Percentiles rank a stretch among this genome's conserved stretches.
phyloP scores from a whole-genome alignment of 1,140 invertebrate genomes.

The Drosophila littoralis region DNA sequence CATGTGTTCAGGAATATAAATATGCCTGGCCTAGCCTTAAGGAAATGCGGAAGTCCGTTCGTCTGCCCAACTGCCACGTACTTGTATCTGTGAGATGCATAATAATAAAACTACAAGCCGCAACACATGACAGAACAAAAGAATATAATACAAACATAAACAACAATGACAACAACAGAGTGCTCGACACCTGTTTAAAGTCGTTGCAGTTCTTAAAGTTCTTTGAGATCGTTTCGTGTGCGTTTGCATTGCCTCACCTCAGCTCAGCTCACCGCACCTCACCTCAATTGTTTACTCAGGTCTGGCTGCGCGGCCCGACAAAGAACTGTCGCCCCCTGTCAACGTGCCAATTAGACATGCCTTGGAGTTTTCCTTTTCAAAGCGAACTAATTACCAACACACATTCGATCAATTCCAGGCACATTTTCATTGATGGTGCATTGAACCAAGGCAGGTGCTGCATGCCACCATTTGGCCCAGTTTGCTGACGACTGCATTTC shows the following conservation, averaged over 20 bases:
- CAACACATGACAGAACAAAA: slow-evolving; percentile 43
- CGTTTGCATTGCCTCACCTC: slow-evolving; percentile 35
- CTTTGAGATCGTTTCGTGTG: slow-evolving; percentile 33
- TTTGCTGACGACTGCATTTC: slow-evolving; percentile 56
- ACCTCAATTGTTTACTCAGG: slow-evolving; percentile 62
- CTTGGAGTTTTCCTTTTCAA: slow-evolving; percentile 10
- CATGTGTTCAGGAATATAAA: neutral
- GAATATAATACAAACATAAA: slow-evolving; percentile 16
- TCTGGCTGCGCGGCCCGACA: slow-evolving; percentile 34
- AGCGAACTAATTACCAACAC: slow-evolving; percentile 15
- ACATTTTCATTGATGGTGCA: slow-evolving; percentile 36
- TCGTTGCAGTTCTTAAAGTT: slow-evolving; percentile 38
- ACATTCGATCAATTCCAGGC: neutral
- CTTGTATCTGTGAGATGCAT: slow-evolving; percentile 27
- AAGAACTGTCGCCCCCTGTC: slow-evolving; percentile 28
- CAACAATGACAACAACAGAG: slow-evolving; percentile 39
- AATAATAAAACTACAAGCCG: slow-evolving; percentile 16
- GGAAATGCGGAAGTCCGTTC: slow-evolving; percentile 28
- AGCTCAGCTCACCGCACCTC: neutral
- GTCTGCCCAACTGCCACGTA: slow-evolving; percentile 27
- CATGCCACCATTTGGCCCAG: slow-evolving; percentile 51
- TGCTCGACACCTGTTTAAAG: slow-evolving; percentile 62
- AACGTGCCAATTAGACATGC: slow-evolving; percentile 18
- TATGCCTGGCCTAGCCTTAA: neutral
- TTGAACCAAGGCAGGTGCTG: slow-evolving; percentile 60